Evolutionary conservation across 2,888 invertebrate species (phyloP), one percentile per base, ranked within the genome.

Genomic region (Lymantria monacha): DNA sequence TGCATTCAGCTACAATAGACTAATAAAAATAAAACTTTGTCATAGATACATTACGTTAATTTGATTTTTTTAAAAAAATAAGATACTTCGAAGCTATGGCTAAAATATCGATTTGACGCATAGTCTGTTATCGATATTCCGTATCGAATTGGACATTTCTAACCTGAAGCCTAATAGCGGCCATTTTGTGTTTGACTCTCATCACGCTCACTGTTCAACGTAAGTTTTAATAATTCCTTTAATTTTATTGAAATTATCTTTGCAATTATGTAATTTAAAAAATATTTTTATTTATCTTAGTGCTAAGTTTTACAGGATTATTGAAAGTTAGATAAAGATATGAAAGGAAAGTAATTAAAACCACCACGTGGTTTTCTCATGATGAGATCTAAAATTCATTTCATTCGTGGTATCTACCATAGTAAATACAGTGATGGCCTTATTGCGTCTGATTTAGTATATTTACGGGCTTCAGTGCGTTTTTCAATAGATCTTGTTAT

Each of bases 361-460:
- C 36, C 54, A 57, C 80, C 87, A 88, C 87, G 87, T 87, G 88
- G 72, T 70, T 63, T 49, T 42, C 72, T 36, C 15, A 83, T 90
- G 90, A 89, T 89, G 90, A 87, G 65, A 82, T 61, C 46, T 61
- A 63, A 74, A 70, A 70, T 72, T 74, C 68, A 81, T 71, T 86
- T 86, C 86, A 87, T 88, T 89, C 87, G 87, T 85, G 89, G 89
- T 89, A 89, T 89, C 88, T 82, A 82, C 88, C 83, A 83, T 85
- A 89, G 87, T 87, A 83, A 62, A 74, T 81, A 85, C 87, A 64
- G 81, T 89, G 89, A 90, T 87, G 85, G 87, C 85, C 74, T 72
- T 72, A 74, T 81, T 69, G 83, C 84, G 90, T 90, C 89, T 89
- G 89, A 89, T 75, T 76, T 49, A 30, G 30, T 9, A 1, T 12